Conservation (phyloP, 1,140 invertebrate species). For the Drosophila sp. region DNA sequence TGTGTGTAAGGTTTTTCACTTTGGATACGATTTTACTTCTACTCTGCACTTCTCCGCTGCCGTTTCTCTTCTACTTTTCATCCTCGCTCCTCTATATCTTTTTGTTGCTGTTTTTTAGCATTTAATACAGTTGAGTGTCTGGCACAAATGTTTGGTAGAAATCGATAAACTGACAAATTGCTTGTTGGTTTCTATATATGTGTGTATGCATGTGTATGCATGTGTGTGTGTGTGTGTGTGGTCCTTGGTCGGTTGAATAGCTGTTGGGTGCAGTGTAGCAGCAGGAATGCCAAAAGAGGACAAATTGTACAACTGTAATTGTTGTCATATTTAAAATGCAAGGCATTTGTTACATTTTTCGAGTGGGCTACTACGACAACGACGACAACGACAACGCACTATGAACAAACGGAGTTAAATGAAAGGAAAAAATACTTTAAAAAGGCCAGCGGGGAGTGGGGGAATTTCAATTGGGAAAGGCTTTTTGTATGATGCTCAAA, state of each 20-base stretch:
- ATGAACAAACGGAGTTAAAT: not conserved
- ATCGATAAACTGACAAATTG: conserved; percentile 82
- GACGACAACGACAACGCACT: not conserved
- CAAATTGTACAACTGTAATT: conserved; percentile 80
- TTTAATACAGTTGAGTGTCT: conserved; percentile 82
- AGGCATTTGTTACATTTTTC: conserved; percentile 74
- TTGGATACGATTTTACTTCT: conserved; percentile 43
- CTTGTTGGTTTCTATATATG: conserved; percentile 63
- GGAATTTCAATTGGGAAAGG: not conserved
- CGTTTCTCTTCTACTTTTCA: conserved; percentile 4
- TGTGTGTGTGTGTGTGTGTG: conserved; percentile 47
- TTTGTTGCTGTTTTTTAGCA: conserved; percentile 79
- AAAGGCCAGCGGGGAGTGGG: not conserved
- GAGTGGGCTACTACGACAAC: conserved; percentile 1
- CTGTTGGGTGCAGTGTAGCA: conserved; percentile 48
- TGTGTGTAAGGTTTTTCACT: conserved; percentile 81
- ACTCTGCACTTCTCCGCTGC: conserved; percentile 1
- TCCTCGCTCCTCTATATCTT: not conserved
- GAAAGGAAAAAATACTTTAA: conserved; percentile 5
- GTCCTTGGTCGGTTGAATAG: conserved; percentile 61
- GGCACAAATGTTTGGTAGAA: conserved; percentile 82
- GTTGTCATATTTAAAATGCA: conserved; percentile 81
- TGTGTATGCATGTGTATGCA: conserved; percentile 27
- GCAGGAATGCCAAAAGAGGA: conserved; percentile 70
- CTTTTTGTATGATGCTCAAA: not conserved